These are phyloP conservation scores for Nemotelus pantherinus DNA, from an alignment of 2,888 invertebrate species.

Conservation along the genomic window DNA sequence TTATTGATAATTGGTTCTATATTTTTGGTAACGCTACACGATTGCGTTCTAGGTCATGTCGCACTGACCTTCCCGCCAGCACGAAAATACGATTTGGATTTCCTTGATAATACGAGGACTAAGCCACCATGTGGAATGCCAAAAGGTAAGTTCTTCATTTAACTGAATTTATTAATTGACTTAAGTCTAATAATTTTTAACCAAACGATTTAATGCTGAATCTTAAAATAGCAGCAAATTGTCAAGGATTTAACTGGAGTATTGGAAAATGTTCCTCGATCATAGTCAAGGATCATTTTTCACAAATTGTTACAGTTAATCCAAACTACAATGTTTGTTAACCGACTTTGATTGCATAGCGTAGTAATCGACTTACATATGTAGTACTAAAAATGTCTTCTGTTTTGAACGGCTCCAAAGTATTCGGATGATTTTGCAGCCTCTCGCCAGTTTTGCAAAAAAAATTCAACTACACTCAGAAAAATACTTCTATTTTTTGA, in stretches of 20 bases:
- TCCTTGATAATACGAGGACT: conserved; percentile 89
- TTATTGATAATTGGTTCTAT: conserved; percentile 19
- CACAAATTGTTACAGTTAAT: too few species aligned
- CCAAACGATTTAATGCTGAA: neutral
- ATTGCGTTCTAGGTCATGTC: conserved; percentile 72
- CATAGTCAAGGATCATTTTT: too few species aligned
- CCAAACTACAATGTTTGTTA: too few species aligned
- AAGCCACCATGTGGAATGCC: conserved; percentile 95
- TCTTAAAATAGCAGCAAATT: neutral
- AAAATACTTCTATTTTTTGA: too few species aligned
- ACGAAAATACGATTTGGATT: conserved; percentile 88
- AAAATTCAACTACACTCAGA: too few species aligned
- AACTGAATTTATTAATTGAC: neutral
- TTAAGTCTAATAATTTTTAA: neutral
- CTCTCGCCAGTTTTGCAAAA: too few species aligned
- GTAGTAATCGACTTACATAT: too few species aligned
- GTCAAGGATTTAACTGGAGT: neutral
- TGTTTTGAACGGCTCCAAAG: too few species aligned
- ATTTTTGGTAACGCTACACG: neutral
- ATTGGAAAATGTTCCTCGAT: neutral
- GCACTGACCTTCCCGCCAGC: conserved; percentile 91
- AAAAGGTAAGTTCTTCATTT: conserved; percentile 73
- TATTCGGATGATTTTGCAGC: too few species aligned
- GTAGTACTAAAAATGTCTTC: too few species aligned
- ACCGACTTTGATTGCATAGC: too few species aligned